Percentiles rank a stretch among this genome's conserved stretches.
These are phyloP conservation scores for Corticium candelabrum DNA, from an alignment of 37 sponge, comb jelly and placozoan species.

Conservation along the genomic window DNA sequence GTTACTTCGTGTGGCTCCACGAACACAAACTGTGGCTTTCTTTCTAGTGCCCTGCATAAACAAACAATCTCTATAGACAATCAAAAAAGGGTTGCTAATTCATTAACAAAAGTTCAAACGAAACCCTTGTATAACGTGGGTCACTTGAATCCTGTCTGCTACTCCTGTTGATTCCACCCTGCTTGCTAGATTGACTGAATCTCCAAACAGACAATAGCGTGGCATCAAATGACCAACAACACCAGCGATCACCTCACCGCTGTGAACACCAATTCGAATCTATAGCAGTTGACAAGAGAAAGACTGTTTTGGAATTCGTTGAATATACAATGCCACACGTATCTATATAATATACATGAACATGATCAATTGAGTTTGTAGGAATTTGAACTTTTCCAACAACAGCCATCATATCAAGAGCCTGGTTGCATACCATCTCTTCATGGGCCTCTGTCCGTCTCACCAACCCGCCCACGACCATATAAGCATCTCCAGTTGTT, in stretches of 20 bases:
- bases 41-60: background rate
- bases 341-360: no score
- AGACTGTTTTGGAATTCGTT: no score
- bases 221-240: conserved; percentile 91
- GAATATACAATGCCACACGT: no score
- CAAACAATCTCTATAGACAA: no score
- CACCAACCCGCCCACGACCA: conserved; percentile 88
- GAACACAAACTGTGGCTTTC: background rate
- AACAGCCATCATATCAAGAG: conserved; percentile 70
- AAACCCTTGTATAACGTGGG: conserved; percentile 61
- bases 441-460: conserved; percentile 53
- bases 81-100: no score
- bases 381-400: background rate
- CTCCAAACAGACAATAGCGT: conserved; percentile 95
- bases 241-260: conserved; percentile 88
- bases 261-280: conserved; percentile 84
- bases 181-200: conserved; percentile 94
- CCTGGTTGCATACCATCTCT: conserved; percentile 68
- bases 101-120: no score
- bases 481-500: conserved; percentile 96
- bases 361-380: background rate
- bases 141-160: conserved; percentile 65
- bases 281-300: conserved; percentile 11
- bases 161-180: conserved; percentile 73
- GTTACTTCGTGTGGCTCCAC: background rate